Evolutionary conservation across 1,140 invertebrate genomes (phyloP), one percentile per base, ranked within the genome.

Genomic region (Cephus cinctus): DNA sequence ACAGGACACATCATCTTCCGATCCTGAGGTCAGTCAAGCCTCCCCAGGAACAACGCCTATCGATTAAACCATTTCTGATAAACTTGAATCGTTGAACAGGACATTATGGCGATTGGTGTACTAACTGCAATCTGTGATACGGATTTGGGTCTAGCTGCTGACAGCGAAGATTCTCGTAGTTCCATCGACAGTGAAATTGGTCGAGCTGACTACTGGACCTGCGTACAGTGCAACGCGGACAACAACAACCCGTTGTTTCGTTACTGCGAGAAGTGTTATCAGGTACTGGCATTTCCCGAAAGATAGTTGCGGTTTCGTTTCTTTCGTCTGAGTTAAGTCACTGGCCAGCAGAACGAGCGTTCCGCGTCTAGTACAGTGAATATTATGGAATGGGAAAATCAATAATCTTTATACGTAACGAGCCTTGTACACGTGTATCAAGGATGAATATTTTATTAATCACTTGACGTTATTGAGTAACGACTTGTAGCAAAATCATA

Each of bases 191-290:
- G 75, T 38, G 81, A 81, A 56, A 68, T 82, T 9, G 75, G 75
- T 30, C 69, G 69, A 31, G 73, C 74, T 47, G 83, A 82, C 61
- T 86, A 82, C 65, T 80, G 80, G 77, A 77, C 76, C 19, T 87
- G 85, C 67, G 73, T 81, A 0, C 78, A 80, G 49, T 87, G 85
- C 63, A 77, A 77, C 15, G 76, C 75, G 8, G 58, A 65, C 31
- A 84, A 85, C 63, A 81, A 82, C 59, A 84, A 83, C 73, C 82
- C 81, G 16, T 61, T 79, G 22, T 85, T 81, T 64, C 73, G 81
- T 30, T 86, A 82, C 69, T 87, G 85, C 67, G 79, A 84, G 67
- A 83, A 81, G 67, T 86, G 84, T 61, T 85, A 80, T 61, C 78
- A 83, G 81, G 82, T 83, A 61, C 54, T 38, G n/a, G n/a, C n/a